Evolutionary conservation across 2,113 vertebrate species (phyloP).

Genomic region (Oreotragus oreotragus): DNA sequence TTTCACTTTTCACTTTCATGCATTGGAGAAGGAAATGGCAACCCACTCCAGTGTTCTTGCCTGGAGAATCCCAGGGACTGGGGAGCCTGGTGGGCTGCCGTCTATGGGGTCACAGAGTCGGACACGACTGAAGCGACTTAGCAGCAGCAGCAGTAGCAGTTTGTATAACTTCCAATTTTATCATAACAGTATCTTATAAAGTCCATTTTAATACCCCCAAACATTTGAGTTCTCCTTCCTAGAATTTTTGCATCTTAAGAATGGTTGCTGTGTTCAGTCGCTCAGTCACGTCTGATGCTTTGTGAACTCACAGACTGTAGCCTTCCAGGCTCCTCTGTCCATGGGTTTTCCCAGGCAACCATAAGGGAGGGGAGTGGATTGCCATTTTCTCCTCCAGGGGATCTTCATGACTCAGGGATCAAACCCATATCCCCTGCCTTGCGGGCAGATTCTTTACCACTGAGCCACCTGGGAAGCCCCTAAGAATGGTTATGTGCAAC

Average conservation of each 20-base stretch:
- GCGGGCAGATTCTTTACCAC: not conserved
- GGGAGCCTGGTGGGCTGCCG: too few species aligned
- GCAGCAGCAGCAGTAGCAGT: too few species aligned
- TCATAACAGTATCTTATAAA: not conserved
- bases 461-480: not conserved
- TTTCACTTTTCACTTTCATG: too few species aligned
- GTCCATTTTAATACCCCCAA: not conserved
- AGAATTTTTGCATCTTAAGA: not conserved
- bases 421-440: not conserved
- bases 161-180: not conserved
- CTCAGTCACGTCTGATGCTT: not conserved
- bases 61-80: too few species aligned
- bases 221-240: not conserved
- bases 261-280: not conserved
- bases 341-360: not conserved
- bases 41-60: too few species aligned
- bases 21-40: too few species aligned
- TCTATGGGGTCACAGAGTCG: too few species aligned
- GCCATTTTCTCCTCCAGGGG: not conserved
- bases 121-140: too few species aligned
- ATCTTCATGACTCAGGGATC: not conserved
- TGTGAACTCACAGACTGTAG: not conserved
- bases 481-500: not conserved
- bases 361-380: not conserved
- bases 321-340: not conserved